Percentiles rank a stretch among this genome's conserved stretches.
Conservation (phyloP, 2,113 vertebrate genomes). For the Oreochromis niloticus region DNA sequence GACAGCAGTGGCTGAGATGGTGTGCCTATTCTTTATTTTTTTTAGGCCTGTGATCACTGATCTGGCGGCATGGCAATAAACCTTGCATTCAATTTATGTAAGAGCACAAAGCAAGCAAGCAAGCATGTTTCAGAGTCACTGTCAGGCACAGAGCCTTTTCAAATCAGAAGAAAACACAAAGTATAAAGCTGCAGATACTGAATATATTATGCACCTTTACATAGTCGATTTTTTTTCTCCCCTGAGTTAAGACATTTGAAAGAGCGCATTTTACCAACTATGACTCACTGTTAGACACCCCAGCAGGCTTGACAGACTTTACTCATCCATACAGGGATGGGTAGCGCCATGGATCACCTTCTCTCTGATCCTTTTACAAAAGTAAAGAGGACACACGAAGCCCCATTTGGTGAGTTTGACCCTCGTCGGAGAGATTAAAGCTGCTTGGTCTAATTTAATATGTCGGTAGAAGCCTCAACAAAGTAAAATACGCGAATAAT, state of each 20-base stretch:
- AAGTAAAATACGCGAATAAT: not conserved
- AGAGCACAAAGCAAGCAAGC: not conserved
- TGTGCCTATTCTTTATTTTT: not conserved
- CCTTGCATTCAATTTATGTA: slow-evolving; percentile 19
- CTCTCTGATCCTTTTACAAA: not conserved
- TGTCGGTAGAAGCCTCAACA: accelerated
- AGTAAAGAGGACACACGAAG: not conserved
- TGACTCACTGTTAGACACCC: slow-evolving; percentile 25
- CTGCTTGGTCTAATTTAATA: not conserved
- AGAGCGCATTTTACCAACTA: not conserved
- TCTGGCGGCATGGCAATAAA: not conserved
- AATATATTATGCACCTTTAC: not conserved
- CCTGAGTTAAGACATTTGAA: not conserved
- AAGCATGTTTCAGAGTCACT: not conserved
- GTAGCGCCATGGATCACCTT: not conserved
- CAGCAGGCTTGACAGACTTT: not conserved
- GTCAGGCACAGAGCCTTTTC: not conserved
- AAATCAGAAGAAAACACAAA: not conserved
- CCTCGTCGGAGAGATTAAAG: not conserved
- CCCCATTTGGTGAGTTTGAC: not conserved
- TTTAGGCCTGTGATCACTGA: not conserved
- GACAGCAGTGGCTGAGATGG: not conserved
- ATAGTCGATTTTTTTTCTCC: not conserved
- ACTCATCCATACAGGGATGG: not conserved
- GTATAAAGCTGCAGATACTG: not conserved